A percentile compares a stretch with the other conserved stretches of the same genome.
These are phyloP conservation scores for Channa maculata DNA, from an alignment of 2,113 vertebrate genomes.

Conservation along the genomic window DNA sequence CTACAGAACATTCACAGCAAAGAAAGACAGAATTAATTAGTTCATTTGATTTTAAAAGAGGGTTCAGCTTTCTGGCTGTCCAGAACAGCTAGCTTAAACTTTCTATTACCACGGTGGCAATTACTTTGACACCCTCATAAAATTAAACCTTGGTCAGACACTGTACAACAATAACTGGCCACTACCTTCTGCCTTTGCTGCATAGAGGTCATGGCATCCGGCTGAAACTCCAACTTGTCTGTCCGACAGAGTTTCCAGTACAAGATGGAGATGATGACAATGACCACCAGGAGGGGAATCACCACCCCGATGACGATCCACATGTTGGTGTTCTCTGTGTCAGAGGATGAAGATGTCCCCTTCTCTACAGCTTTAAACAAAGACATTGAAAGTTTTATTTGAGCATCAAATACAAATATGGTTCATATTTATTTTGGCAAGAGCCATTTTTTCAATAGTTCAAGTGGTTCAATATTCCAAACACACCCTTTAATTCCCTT, in stretches of 20 bases:
- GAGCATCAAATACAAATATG: not conserved
- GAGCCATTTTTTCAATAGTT: not conserved
- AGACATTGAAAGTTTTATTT: not conserved
- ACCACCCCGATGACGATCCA: slow-evolving; percentile 96
- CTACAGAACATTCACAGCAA: slow-evolving; percentile 21
- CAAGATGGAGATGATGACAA: slow-evolving; percentile 92
- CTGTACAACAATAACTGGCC: not conserved
- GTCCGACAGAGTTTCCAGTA: slow-evolving; percentile 99
- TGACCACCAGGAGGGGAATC: slow-evolving; percentile 90
- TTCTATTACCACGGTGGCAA: not conserved
- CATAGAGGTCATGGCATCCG: slow-evolving; percentile 91
- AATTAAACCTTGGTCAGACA: too few species aligned
- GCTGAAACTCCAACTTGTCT: slow-evolving; percentile 97
- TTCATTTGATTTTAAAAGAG: slow-evolving; percentile 37
- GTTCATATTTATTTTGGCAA: not conserved
- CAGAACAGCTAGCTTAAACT: not conserved
- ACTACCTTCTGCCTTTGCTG: slow-evolving; percentile 97
- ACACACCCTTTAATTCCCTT: not conserved
- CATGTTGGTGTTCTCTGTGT: slow-evolving; percentile 89
- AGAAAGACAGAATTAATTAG: slow-evolving; percentile 38
- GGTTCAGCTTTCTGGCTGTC: not conserved
- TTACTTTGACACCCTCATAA: too few species aligned
- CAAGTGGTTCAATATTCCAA: not conserved
- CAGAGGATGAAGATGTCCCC: slow-evolving; percentile 79
- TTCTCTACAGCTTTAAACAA: slow-evolving; percentile 89